Evolutionary conservation across 2,113 vertebrate genomes (phyloP), one percentile per base, ranked within the genome.

Genomic region (Spheniscus mendiculus): DNA sequence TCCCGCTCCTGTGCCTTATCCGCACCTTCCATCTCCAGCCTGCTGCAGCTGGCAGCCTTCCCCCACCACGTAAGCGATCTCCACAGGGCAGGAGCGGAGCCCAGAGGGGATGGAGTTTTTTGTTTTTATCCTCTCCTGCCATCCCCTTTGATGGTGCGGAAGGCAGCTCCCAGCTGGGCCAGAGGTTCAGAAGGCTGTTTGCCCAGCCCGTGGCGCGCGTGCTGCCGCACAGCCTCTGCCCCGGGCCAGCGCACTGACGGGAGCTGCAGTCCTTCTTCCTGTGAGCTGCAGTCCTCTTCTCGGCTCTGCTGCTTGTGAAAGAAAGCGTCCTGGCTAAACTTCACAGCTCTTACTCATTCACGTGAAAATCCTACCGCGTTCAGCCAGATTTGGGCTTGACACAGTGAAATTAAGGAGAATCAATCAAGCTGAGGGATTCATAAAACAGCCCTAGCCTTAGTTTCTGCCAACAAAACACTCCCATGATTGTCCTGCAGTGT

Each of bases 201-300:
- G 70, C 32, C 70, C 12, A 34, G 42, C 47, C 32, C 1, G 0
- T 7, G 38, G 62, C 12, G 3, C 58, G 27, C 0, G 27, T 0
- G 4, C 34, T 40, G 0, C 23, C 8, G 15, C 55, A 11, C 50
- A 73, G 74, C 25, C 71, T 44, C 40, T 66, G 56, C 45, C 47
- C 45, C 0, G 0, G 61, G 29, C n/a, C 72, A 61, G 9, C 2
- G 6, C 0, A 3, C 59, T 50, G 45, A 42, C 2, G 22, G 22
- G 25, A 58, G 30, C 42, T 2, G 1, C 38, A 27, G 38, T 22
- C 21, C 27, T 78, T n/a, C n/a, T n/a, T n/a, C n/a, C n/a, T n/a
- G n/a, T n/a, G 25, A 58, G 30, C 42, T 2, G 1, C 38, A 27
- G 38, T 22, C 21, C 27, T 78, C 26, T n/a, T 29, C 56, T n/a